Evolutionary conservation across 2,888 invertebrate species (phyloP).

Genomic region (Pristionchus entomophagus): DNA sequence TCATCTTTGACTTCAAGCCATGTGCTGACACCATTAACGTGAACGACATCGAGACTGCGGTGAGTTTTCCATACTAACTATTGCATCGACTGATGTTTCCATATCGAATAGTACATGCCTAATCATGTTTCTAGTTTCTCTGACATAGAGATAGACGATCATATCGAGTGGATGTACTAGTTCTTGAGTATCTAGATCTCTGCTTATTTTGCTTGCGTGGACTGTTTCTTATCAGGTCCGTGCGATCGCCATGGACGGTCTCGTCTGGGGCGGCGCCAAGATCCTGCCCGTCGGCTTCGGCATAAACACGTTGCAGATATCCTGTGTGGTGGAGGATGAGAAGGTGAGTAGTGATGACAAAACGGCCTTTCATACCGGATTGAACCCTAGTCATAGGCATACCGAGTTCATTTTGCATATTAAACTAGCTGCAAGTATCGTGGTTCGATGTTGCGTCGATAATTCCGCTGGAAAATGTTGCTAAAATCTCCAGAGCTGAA

Average conservation of each 20-base stretch:
- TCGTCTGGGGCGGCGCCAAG: constrained; percentile 58
- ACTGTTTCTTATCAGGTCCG: constrained; percentile 47
- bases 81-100: too few species aligned
- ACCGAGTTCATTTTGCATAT: background rate
- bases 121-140: too few species aligned
- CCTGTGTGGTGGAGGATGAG: background rate
- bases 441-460: background rate
- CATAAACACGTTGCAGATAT: constrained; percentile 60
- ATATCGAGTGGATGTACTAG: too few species aligned
- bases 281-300: constrained; percentile 60
- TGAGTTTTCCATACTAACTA: background rate
- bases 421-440: background rate
- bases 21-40: constrained; percentile 60
- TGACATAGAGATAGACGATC: too few species aligned
- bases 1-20: constrained; percentile 54
- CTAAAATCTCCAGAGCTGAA: background rate
- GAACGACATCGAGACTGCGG: constrained; percentile 55
- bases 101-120: too few species aligned
- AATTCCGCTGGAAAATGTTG: background rate
- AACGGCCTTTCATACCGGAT: background rate
- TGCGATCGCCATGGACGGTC: constrained; percentile 55
- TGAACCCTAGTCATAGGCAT: background rate
- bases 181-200: too few species aligned
- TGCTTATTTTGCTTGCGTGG: too few species aligned
- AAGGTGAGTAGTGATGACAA: background rate